phyloP scores from a whole-genome alignment of 2,113 vertebrate species.

The Hydrochoerus hydrochaeris region DNA sequence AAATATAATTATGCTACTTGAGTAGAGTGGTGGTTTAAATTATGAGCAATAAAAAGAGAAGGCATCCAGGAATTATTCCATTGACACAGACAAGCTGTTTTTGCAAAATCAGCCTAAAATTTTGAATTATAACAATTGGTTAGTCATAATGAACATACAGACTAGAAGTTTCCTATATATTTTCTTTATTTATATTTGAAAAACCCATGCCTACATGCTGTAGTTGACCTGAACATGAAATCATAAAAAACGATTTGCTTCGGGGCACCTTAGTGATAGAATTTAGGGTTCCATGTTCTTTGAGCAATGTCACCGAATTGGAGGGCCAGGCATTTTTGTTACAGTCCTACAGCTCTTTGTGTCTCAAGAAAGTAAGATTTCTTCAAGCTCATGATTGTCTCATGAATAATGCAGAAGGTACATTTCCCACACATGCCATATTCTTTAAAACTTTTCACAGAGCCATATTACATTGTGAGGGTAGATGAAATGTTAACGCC shows the following conservation, averaged over 20 bases:
- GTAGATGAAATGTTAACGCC: constrained; percentile 57
- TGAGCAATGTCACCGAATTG: background rate
- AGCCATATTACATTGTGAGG: constrained; percentile 11
- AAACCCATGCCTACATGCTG: background rate
- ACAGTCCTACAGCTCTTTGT: background rate
- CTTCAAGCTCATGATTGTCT: constrained; percentile 30
- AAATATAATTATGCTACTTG: constrained; percentile 48
- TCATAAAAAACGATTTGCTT: constrained; percentile 25
- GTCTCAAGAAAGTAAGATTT: constrained; percentile 48
- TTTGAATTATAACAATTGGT: background rate
- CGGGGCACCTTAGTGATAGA: constrained; percentile 26
- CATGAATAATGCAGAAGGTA: constrained; percentile 59
- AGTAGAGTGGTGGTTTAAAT: constrained; percentile 20
- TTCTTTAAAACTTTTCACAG: constrained; percentile 51
- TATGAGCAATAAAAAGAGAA: constrained; percentile 10
- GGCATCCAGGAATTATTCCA: background rate
- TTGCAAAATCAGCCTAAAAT: background rate
- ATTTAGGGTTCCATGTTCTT: background rate
- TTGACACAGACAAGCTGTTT: constrained; percentile 14
- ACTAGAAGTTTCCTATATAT: background rate
- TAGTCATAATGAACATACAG: background rate
- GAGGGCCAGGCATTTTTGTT: constrained; percentile 29
- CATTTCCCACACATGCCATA: constrained; percentile 41
- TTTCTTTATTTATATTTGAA: constrained; percentile 60
- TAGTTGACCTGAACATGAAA: constrained; percentile 43